Percentiles rank a stretch among this genome's conserved stretches.
phyloP scores from a whole-genome alignment of 1,140 invertebrate species.

The Hormaphis cornu region DNA sequence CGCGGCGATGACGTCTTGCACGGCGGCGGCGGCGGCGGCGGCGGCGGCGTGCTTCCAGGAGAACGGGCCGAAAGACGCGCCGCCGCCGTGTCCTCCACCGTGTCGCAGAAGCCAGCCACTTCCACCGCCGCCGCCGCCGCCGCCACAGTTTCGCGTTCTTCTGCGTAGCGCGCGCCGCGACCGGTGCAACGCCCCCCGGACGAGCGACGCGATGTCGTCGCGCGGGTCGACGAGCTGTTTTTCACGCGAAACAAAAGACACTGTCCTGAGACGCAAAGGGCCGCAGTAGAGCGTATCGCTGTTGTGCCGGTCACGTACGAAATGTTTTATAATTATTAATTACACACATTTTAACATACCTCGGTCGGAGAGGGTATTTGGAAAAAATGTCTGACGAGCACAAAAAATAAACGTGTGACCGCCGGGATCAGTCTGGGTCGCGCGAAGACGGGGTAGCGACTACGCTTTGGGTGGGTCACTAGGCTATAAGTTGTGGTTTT shows the following conservation, averaged over 20 bases:
- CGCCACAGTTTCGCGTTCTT: slow-evolving; percentile 7
- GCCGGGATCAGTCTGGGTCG: too few relatives aligned
- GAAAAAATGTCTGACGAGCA: too few relatives aligned
- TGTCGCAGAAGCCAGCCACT: not conserved
- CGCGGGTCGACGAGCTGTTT: not conserved
- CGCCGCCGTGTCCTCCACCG: not conserved
- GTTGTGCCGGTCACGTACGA: too few relatives aligned
- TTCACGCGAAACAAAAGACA: slow-evolving; percentile 11
- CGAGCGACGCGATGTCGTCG: too few relatives aligned
- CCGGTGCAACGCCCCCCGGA: slow-evolving; percentile 19
- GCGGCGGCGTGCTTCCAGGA: not conserved
- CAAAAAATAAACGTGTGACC: too few relatives aligned
- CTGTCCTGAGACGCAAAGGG: not conserved
- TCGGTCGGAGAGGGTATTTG: too few relatives aligned
- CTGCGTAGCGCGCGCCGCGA: not conserved
- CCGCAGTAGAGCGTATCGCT: not conserved
- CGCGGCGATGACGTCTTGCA: not conserved
- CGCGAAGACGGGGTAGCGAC: too few relatives aligned
- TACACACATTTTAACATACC: too few relatives aligned
- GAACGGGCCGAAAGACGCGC: not conserved
- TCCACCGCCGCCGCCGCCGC: not conserved
- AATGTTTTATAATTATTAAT: too few relatives aligned
- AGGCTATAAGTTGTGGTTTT: too few relatives aligned
- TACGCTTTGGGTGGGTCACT: too few relatives aligned
- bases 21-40: not conserved